Evolutionary conservation across 2,797 vertebrate genomes (phyloP).

Genomic region (Molossus alvarezi): DNA sequence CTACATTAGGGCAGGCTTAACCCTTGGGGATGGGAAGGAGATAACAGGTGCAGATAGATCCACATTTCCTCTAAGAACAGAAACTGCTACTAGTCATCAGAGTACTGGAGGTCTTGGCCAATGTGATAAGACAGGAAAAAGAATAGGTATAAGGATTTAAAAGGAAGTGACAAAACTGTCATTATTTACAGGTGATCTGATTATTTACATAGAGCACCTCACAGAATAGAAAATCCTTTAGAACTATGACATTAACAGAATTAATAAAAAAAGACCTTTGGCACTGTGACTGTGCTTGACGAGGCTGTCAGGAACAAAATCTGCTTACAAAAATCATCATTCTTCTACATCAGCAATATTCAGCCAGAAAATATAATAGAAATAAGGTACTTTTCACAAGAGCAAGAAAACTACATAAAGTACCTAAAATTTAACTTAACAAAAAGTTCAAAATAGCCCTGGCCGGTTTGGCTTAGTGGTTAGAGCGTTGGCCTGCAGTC

Average conservation of each 20-base stretch:
- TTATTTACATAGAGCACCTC: constrained; percentile 10
- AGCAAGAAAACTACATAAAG: constrained; percentile 9
- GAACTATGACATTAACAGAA: neutral
- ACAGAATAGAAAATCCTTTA: neutral
- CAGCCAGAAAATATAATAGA: constrained; percentile 6
- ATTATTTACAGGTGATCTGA: neutral
- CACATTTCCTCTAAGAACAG: neutral
- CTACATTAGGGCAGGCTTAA: neutral
- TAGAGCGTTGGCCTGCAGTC: too few species aligned
- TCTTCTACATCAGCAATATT: constrained; percentile 5
- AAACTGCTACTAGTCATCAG: neutral
- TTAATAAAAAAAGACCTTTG: neutral
- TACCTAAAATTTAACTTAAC: constrained; percentile 43
- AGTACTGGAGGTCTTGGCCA: neutral
- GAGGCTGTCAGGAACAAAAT: constrained; percentile 9
- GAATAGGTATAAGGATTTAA: neutral
- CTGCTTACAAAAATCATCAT: neutral
- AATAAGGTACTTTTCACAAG: constrained; percentile 16
- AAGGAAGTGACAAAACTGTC: neutral
- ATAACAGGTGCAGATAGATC: neutral
- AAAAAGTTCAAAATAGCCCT: neutral
- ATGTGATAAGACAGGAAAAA: constrained; percentile 25
- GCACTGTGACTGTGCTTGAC: neutral
- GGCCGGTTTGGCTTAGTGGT: too few species aligned
- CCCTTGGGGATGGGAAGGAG: neutral